phyloP scores from a whole-genome alignment of 23 tunicate species.

The Phallusia fumigata region DNA sequence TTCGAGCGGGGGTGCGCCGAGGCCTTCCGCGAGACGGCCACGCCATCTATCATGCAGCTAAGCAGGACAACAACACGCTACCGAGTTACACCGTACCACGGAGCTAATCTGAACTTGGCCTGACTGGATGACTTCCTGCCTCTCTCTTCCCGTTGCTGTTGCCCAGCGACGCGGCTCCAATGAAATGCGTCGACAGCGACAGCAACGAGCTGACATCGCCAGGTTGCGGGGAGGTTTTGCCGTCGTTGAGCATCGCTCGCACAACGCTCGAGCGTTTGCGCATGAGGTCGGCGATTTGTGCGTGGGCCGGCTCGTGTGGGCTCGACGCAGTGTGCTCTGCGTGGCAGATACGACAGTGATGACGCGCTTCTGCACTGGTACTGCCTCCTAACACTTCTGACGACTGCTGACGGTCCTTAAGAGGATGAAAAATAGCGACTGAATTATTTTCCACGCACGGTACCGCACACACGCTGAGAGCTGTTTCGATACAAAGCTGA shows the following conservation, averaged over 20 bases:
- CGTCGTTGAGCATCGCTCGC: slow-evolving; percentile 11
- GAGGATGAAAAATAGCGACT: too few relatives aligned
- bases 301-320: not conserved
- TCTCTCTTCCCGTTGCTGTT: not conserved
- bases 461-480: too few relatives aligned
- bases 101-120: slow-evolving; percentile 14
- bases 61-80: not conserved
- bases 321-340: not conserved
- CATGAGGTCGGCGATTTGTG: slow-evolving; percentile 19
- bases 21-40: too few relatives aligned
- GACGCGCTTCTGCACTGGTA: not conserved
- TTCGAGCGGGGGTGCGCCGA: not conserved
- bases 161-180: not conserved
- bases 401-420: not conserved
- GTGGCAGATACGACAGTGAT: not conserved
- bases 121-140: not conserved
- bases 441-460: too few relatives aligned
- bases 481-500: too few relatives aligned
- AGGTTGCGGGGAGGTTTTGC: not conserved
- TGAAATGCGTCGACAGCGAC: slow-evolving; percentile 7
- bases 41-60: too few relatives aligned
- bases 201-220: slow-evolving; percentile 9
- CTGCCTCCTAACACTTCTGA: not conserved
- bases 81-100: not conserved
- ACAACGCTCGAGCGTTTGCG: slow-evolving; percentile 27